Percentiles rank a stretch among this genome's conserved stretches.
phyloP scores from a whole-genome alignment of 2,113 vertebrate species.

The Equus quagga region DNA sequence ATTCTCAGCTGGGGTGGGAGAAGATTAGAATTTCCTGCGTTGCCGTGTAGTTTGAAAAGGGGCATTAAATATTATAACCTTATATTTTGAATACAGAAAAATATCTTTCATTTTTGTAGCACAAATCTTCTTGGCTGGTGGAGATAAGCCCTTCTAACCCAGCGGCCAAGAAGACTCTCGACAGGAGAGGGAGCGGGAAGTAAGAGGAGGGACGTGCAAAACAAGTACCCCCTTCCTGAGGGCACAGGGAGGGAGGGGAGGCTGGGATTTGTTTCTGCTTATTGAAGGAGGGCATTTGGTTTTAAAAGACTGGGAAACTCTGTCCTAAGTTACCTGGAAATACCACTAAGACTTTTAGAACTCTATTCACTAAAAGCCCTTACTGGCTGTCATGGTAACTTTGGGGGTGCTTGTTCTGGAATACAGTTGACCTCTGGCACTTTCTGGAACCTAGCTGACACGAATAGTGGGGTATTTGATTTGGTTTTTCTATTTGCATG shows the following conservation, averaged over 20 bases:
- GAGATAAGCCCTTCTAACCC: neutral
- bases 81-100: constrained; percentile 2
- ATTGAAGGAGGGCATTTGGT: neutral
- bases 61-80: constrained; percentile 10
- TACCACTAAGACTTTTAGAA: neutral
- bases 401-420: neutral
- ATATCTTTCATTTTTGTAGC: constrained; percentile 7
- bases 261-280: neutral
- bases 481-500: neutral
- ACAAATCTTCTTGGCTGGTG: constrained; percentile 37
- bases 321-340: neutral
- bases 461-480: neutral
- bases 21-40: neutral
- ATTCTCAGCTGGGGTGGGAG: neutral
- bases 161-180: neutral
- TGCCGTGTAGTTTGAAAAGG: neutral
- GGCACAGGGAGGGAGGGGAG: neutral
- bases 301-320: neutral
- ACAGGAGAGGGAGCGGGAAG: neutral
- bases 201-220: neutral
- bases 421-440: neutral
- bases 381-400: neutral
- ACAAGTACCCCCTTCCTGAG: no score
- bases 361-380: neutral
- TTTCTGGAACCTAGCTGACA: neutral